Conservation (phyloP, 2,113 vertebrate genomes). For the Ptychochromis oligacanthus region DNA sequence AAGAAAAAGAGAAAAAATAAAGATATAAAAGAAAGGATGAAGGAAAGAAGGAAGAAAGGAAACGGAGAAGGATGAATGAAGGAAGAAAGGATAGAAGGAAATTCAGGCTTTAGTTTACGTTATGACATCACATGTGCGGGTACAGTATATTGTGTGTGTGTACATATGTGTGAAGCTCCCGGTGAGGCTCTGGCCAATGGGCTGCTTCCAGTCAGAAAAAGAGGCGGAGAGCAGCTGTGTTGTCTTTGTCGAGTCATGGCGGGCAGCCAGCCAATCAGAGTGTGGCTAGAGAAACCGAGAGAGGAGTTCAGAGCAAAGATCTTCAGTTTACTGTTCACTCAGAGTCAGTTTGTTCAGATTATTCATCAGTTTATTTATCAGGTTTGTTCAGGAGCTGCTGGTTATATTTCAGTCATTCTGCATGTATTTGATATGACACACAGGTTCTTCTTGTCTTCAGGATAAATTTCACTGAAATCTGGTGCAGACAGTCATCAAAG, state of each 20-base stretch:
- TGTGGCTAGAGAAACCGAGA: neutral
- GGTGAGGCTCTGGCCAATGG: neutral
- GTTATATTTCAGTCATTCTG: too few species aligned
- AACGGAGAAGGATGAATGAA: accelerated
- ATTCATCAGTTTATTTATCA: too few species aligned
- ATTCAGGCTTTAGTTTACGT: too few species aligned
- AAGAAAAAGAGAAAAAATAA: neutral
- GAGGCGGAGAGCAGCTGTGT: conserved; percentile 35
- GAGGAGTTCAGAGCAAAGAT: neutral
- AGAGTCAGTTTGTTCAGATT: neutral
- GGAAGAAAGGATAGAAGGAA: neutral
- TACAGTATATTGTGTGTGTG: neutral
- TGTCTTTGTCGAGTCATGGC: conserved; percentile 39
- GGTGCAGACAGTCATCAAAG: too few species aligned
- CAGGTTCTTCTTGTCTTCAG: too few species aligned
- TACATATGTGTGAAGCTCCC: conserved; percentile 20
- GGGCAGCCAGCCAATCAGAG: conserved; percentile 15
- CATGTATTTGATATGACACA: too few species aligned
- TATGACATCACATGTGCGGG: neutral
- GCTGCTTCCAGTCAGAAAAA: neutral
- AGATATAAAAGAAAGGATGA: neutral
- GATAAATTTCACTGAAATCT: too few species aligned
- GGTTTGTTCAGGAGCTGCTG: too few species aligned
- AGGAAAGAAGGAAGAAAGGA: neutral
- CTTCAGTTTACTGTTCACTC: neutral